Percentiles rank a stretch among this genome's conserved stretches.
These are phyloP conservation scores for Gavia stellata DNA, from an alignment of 2,113 vertebrate species.

Conservation along the genomic window DNA sequence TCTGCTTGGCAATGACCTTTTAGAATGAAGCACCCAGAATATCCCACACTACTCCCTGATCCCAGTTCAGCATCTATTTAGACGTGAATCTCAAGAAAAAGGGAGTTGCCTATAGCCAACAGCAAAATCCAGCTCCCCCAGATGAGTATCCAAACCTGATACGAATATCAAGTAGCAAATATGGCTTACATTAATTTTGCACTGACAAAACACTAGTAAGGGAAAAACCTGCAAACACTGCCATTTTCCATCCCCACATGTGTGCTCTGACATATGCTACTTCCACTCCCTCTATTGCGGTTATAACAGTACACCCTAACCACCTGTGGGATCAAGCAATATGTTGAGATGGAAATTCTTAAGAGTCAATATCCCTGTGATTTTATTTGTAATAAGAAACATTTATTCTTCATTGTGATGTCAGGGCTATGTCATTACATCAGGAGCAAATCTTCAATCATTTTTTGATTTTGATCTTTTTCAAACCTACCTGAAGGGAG, in stretches of 20 bases:
- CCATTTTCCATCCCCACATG: background rate
- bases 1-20: background rate
- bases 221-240: background rate
- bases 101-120: background rate
- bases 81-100: background rate
- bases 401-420: background rate
- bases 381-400: background rate
- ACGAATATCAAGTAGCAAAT: background rate
- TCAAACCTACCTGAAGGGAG: background rate
- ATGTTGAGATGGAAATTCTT: background rate
- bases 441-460: background rate
- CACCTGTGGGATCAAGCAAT: accelerated
- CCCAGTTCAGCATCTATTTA: background rate
- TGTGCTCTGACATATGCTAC: background rate
- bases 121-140: background rate
- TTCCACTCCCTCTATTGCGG: background rate
- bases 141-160: background rate
- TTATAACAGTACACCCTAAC: background rate
- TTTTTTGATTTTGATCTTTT: background rate
- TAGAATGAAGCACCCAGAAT: background rate
- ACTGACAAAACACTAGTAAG: background rate
- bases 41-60: background rate
- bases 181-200: background rate
- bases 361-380: background rate
- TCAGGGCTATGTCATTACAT: background rate